These are phyloP conservation scores for Drosophila stalkeri DNA, from an alignment of 2,888 invertebrate genomes.

Conservation along the genomic window DNA sequence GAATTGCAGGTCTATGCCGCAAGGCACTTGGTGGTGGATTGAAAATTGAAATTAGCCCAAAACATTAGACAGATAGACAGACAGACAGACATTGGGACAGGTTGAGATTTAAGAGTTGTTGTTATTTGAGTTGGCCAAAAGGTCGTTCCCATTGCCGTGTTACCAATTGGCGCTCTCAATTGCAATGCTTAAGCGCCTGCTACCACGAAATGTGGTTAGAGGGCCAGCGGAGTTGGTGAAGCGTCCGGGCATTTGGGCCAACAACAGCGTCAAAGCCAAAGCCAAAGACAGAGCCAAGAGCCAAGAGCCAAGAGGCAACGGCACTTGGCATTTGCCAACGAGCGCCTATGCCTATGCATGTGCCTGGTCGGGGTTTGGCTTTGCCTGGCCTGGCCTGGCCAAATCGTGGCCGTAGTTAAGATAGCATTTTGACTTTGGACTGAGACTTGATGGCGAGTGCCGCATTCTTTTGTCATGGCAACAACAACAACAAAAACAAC, in stretches of 20 bases:
- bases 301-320: conserved; percentile 54
- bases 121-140: conserved; percentile 37
- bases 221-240: neutral
- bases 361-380: conserved; percentile 15
- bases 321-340: conserved; percentile 70
- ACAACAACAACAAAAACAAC: conserved; percentile 45
- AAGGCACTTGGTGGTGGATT: conserved; percentile 31
- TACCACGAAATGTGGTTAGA: conserved; percentile 48
- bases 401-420: conserved; percentile 76
- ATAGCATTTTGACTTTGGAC: conserved; percentile 78
- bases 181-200: conserved; percentile 67
- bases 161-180: conserved; percentile 62
- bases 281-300: conserved; percentile 13
- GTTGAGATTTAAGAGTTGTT: conserved; percentile 52
- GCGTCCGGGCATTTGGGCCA: conserved; percentile 1
- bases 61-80: conserved; percentile 63
- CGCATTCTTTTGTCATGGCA: conserved; percentile 82
- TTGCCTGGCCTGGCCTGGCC: conserved; percentile 54
- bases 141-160: conserved; percentile 61
- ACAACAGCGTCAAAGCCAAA: conserved; percentile 17
- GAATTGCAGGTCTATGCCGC: conserved; percentile 43
- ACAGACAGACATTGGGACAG: conserved; percentile 51
- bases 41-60: conserved; percentile 74
- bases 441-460: conserved; percentile 77
- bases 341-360: conserved; percentile 10